These are phyloP conservation scores for Channa maculata DNA, from an alignment of 2,113 vertebrate species.

Conservation along the genomic window DNA sequence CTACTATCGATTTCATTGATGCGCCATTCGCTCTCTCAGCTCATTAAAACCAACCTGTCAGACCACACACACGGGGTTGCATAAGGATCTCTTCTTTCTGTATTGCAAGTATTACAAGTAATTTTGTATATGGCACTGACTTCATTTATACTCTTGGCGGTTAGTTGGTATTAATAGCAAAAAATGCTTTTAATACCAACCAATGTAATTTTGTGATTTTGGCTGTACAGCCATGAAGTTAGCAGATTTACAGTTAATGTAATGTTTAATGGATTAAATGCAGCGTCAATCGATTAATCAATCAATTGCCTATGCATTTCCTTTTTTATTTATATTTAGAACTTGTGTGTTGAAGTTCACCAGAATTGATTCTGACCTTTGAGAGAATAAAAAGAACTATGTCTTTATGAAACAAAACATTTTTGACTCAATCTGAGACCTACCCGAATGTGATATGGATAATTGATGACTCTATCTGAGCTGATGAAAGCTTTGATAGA, in stretches of 20 bases:
- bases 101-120: neutral
- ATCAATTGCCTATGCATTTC: too few species aligned
- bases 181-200: too few species aligned
- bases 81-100: neutral
- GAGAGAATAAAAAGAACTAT: too few species aligned
- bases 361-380: too few species aligned
- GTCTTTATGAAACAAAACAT: too few species aligned
- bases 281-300: neutral
- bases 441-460: too few species aligned
- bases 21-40: conserved; percentile 57
- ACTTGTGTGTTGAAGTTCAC: too few species aligned
- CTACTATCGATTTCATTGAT: conserved; percentile 79
- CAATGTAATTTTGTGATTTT: neutral
- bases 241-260: neutral
- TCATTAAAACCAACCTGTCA: conserved; percentile 73
- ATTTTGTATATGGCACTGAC: neutral
- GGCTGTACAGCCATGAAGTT: neutral
- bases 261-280: neutral
- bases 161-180: neutral
- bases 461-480: too few species aligned
- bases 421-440: too few species aligned
- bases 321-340: too few species aligned
- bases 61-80: conserved; percentile 41
- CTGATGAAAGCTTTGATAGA: too few species aligned
- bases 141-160: neutral